A percentile compares a stretch with the other conserved stretches of the same genome.
Evolutionary conservation across 2,113 vertebrate genomes (phyloP).

Genomic region (Anoura caudifer): DNA sequence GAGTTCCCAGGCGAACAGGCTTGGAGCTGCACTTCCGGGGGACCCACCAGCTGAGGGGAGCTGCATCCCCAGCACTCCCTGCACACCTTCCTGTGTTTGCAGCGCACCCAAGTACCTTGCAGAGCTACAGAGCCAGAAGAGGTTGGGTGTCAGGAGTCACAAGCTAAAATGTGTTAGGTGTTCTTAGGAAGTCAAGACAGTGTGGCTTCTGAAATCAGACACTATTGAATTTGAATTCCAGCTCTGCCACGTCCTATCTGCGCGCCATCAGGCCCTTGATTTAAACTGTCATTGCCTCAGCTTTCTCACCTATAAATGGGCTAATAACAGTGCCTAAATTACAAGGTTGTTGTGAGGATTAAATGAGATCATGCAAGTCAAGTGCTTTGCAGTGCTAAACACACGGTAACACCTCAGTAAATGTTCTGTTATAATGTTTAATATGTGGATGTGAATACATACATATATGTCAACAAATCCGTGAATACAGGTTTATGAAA

Average conservation of each 20-base stretch:
- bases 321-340: background rate
- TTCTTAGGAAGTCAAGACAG: background rate
- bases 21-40: too few species aligned
- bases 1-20: too few species aligned
- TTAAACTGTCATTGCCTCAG: background rate
- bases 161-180: background rate
- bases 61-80: fast-evolving
- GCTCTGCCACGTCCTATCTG: background rate
- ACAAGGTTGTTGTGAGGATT: fast-evolving
- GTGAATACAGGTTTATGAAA: fast-evolving
- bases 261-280: background rate
- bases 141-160: background rate
- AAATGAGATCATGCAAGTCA: background rate
- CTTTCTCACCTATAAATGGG: background rate
- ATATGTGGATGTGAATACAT: fast-evolving
- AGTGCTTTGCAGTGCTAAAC: background rate
- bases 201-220: background rate
- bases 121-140: background rate
- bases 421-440: background rate
- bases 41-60: background rate
- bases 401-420: fast-evolving
- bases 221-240: background rate
- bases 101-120: too few species aligned
- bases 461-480: background rate
- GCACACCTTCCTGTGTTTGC: background rate